Evolutionary conservation across 2,888 invertebrate genomes (phyloP), one percentile per base, ranked within the genome.

Genomic region (Epinotia ramella): DNA sequence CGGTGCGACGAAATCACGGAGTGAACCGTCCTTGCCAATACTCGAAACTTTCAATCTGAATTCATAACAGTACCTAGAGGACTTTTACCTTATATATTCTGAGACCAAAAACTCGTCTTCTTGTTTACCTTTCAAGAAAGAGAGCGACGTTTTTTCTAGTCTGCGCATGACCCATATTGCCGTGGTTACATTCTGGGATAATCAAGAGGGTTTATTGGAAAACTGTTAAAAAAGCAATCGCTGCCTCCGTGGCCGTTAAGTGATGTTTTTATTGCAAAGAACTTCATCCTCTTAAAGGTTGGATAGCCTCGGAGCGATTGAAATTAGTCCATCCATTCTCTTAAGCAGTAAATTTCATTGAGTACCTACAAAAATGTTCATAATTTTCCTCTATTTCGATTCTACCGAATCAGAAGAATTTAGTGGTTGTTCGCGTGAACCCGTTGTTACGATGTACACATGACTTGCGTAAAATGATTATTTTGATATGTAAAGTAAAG

Each of bases 141-240:
- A 9, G 9, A 9, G 40, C 40, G 9, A 1, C 40, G 9, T 40
- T 40, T 33, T 40, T 40, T 40, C 40, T 40, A 9, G 40, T 9
- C 53, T 6, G n/a, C 7, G 53, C n/a, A 53, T 53, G 53, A 53
- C 53, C 57, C 57, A 57, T 20, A 12, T 20, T 20, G 20, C 7
- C 16, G 62, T 33, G 6, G n/a, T 5, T 49, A 65, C 3, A 56
- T 67, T 20, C 20, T 13, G 40, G 40, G 68, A 57, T 59, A 70
- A 70, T 70, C 60, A 60, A 62, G 46, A 59, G 59, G 20, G 46
- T 49, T 62, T 62, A 70, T 62, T 40, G 70, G 62, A 70, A 62
- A 70, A 33, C 70, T 12, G 59, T 70, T 49, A 62, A 46, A 69
- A 60, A 70, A 69, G 49, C 46, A 62, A 62, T 70, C 60, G 3